phyloP scores from a whole-genome alignment of 1,140 invertebrate species.

The Lepidurus apus region DNA sequence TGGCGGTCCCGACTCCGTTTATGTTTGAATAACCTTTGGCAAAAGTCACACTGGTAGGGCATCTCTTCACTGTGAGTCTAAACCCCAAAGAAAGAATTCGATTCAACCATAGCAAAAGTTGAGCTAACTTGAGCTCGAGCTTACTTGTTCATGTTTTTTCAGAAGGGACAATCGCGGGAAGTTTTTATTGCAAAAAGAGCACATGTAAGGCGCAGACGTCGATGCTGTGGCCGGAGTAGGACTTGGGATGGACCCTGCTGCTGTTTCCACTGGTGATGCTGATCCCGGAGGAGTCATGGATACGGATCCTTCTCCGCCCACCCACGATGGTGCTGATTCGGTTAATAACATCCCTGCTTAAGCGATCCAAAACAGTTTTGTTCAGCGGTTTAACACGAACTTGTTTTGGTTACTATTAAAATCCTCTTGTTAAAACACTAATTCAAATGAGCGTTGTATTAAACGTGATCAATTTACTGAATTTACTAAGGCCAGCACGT shows the following conservation, averaged over 20 bases:
- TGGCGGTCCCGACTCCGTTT: conserved; percentile 89
- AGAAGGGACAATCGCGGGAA: conserved; percentile 79
- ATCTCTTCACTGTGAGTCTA: conserved; percentile 75
- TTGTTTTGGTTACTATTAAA: background rate
- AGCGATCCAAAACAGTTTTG: background rate
- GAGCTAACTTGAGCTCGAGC: conserved; percentile 4
- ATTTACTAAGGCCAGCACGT: background rate
- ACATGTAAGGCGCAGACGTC: conserved; percentile 63
- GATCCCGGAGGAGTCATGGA: conserved; percentile 2
- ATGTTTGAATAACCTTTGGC: conserved; percentile 86
- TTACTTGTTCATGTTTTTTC: conserved; percentile 88
- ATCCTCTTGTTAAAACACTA: background rate
- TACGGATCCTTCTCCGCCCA: background rate
- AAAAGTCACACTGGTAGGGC: conserved; percentile 84
- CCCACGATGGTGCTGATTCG: conserved; percentile 20
- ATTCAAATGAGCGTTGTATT: background rate
- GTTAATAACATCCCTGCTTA: conserved; percentile 24
- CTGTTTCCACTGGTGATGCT: conserved; percentile 9
- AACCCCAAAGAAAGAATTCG: conserved; percentile 40
- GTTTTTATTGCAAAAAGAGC: conserved; percentile 84
- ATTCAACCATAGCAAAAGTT: conserved; percentile 23
- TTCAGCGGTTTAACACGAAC: background rate
- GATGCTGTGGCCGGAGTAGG: background rate
- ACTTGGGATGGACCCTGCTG: background rate
- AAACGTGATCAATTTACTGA: background rate